These are phyloP conservation scores for Amphiprion ocellaris DNA, from an alignment of 2,113 vertebrate species.

Conservation along the genomic window DNA sequence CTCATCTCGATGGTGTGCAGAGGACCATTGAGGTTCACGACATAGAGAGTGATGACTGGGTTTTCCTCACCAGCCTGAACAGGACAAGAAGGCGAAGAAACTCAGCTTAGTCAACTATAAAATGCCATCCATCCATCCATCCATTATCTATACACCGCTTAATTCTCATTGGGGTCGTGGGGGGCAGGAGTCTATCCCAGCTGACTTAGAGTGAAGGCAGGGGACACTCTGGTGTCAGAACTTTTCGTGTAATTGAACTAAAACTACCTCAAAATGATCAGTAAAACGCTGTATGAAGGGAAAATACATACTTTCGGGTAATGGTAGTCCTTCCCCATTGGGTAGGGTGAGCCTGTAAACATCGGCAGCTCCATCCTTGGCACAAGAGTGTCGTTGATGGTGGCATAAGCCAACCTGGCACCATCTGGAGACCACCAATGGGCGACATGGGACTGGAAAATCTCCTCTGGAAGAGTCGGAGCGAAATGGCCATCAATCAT, in stretches of 20 bases:
- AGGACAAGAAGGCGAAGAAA: neutral
- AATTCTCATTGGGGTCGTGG: no score
- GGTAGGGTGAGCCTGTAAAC: conserved; percentile 91
- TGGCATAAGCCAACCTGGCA: conserved; percentile 92
- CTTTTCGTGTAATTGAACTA: no score
- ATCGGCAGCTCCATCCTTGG: conserved; percentile 95
- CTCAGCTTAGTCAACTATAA: neutral
- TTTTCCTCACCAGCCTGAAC: conserved; percentile 94
- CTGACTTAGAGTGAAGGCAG: no score
- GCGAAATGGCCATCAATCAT: conserved; percentile 1
- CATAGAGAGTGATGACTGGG: conserved; percentile 92
- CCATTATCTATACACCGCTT: no score
- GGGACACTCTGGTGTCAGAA: no score
- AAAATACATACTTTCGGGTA: conserved; percentile 91
- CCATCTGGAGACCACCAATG: conserved; percentile 99
- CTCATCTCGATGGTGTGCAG: conserved; percentile 96
- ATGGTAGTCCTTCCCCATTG: conserved; percentile 90
- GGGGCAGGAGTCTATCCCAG: no score
- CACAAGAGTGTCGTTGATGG: conserved; percentile 95
- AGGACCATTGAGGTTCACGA: conserved; percentile 95
- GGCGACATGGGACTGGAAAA: conserved; percentile 93
- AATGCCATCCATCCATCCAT: neutral
- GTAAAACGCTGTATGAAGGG: neutral
- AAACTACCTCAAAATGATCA: neutral
- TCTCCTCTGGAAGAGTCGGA: conserved; percentile 88